Evolutionary conservation across 2,888 invertebrate species (phyloP), one percentile per base, ranked within the genome.

Genomic region (Hermaeophaga mercurialis): DNA sequence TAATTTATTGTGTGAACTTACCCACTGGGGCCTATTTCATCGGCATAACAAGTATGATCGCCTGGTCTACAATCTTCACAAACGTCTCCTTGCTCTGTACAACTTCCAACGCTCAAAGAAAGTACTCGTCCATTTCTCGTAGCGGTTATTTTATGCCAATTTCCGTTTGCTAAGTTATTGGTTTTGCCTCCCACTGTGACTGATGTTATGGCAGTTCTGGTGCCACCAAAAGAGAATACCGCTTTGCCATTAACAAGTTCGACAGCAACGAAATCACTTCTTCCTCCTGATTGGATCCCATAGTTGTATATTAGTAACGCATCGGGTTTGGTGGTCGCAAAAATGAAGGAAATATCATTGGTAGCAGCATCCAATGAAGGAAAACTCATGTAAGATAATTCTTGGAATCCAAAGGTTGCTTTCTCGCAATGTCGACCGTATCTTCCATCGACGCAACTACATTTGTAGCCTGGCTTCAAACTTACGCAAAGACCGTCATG

Each of bases 381-480:
- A 76, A 95, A 96, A 18, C 90, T 85, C 90, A 95, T 91, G 75
- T 85, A 96, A 0, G 96, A 96, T 0, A 94, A 80, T 69, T 92
- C 91, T 52, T 85, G 85, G 78, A 97, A 97, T 12, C 96, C 94
- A 73, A 85, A 92, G 1, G 94, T 94, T 1, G 92, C 88, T 65
- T 90, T 88, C 75, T 96, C 94, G 76, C 96, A 97, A 70, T 92
- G 91, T 31, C 90, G 83, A 6, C 96, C 97, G 72, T 94, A 94
- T 24, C 90, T 85, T 8, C 93, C 94, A 68, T 91, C 90, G 0
- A 87, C 87, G 72, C 97, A 97, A 66, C 89, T 89, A 69, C 89
- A 89, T 73, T 85, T 86, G 73, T 91, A 95, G 26, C 93, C 93
- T 5, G 93, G 91, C 72, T 92, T 91, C n/a, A 92, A 80, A 61